phyloP scores from a whole-genome alignment of 2,888 invertebrate genomes.

The Boloria euphrosyne region DNA sequence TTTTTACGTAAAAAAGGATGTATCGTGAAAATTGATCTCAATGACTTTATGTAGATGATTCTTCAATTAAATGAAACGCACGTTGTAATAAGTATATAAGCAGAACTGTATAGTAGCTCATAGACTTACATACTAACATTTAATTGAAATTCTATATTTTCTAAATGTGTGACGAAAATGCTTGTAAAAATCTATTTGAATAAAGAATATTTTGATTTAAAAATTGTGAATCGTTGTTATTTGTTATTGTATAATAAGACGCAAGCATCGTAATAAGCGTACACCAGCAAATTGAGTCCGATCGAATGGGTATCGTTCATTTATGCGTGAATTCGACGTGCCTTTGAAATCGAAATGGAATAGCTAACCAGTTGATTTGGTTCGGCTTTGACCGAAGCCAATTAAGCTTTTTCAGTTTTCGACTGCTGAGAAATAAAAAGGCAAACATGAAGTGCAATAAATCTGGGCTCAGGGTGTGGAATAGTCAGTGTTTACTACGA shows the following conservation, averaged over 20 bases:
- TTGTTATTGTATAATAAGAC: not conserved
- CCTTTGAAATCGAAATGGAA: constrained; percentile 14
- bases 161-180: too few species aligned
- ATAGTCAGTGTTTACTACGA: not conserved
- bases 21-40: too few species aligned
- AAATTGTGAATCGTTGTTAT: too few species aligned
- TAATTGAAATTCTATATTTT: too few species aligned
- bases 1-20: too few species aligned
- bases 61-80: not conserved
- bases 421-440: constrained; percentile 10
- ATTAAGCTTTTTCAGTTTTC: constrained; percentile 12
- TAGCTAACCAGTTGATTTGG: constrained; percentile 12
- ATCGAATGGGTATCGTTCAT: constrained; percentile 4
- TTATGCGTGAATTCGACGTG: constrained; percentile 16
- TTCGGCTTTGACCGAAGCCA: constrained; percentile 13
- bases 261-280: not conserved
- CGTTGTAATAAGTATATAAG: not conserved
- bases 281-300: constrained; percentile 12
- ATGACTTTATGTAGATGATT: not conserved
- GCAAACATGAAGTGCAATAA: constrained; percentile 1
- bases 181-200: too few species aligned
- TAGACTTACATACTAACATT: too few species aligned
- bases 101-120: too few species aligned
- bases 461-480: not conserved
- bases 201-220: too few species aligned